A percentile compares a stretch with the other conserved stretches of the same genome.
Evolutionary conservation across 2,113 vertebrate genomes (phyloP).

Genomic region (Syngnathus floridae): DNA sequence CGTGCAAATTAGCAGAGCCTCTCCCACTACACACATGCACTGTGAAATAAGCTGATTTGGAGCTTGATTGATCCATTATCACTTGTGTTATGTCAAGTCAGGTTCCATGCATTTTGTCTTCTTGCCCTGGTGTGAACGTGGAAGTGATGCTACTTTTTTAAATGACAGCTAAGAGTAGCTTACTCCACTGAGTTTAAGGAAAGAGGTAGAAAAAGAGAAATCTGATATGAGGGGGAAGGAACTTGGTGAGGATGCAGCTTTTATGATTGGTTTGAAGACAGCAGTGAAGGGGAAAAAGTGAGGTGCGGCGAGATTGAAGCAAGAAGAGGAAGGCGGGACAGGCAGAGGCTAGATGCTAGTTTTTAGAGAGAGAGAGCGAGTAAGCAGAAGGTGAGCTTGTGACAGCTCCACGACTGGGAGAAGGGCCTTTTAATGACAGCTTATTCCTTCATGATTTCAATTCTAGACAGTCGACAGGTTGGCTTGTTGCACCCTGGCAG

Average conservation of each 20-base stretch:
- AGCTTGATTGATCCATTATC: not conserved
- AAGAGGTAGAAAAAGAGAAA: slow-evolving; percentile 35
- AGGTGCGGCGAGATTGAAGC: slow-evolving; percentile 45
- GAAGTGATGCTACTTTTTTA: slow-evolving; percentile 47
- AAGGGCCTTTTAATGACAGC: slow-evolving; percentile 87
- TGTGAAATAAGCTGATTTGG: not conserved
- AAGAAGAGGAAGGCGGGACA: slow-evolving; percentile 57
- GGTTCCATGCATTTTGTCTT: slow-evolving; percentile 23
- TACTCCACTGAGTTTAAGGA: slow-evolving; percentile 35
- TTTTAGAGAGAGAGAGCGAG: slow-evolving; percentile 35
- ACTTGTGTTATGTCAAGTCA: slow-evolving; percentile 9
- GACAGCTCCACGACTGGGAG: slow-evolving; percentile 88
- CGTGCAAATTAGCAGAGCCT: slow-evolving; percentile 36
- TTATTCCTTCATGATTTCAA: slow-evolving; percentile 96
- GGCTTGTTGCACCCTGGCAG: slow-evolving; percentile 91
- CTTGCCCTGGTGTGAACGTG: slow-evolving; percentile 17
- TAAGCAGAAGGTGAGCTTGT: slow-evolving; percentile 77
- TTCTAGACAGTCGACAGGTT: slow-evolving; percentile 92
- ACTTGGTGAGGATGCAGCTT: slow-evolving; percentile 12
- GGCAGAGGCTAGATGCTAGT: slow-evolving; percentile 58
- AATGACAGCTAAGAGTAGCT: slow-evolving; percentile 64
- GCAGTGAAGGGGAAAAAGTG: slow-evolving; percentile 34
- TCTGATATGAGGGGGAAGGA: slow-evolving; percentile 27
- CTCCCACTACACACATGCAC: slow-evolving; percentile 16
- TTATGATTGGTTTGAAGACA: slow-evolving; percentile 52